A percentile compares a stretch with the other conserved stretches of the same genome.
phyloP scores from a whole-genome alignment of 2,113 vertebrate genomes.

The Rostratula benghalensis region DNA sequence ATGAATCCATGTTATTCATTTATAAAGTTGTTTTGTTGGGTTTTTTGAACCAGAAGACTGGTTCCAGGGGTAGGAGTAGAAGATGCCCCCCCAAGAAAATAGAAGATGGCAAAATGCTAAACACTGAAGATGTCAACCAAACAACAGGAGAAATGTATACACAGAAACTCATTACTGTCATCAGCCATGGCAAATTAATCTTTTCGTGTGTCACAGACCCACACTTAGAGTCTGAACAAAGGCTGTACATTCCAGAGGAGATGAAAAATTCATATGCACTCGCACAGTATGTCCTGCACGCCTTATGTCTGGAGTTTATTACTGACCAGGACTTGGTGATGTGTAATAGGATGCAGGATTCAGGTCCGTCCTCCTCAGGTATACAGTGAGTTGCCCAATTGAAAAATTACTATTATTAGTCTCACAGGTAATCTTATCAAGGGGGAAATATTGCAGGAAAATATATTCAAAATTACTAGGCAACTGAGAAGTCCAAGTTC shows the following conservation, averaged over 20 bases:
- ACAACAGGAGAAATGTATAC: not conserved
- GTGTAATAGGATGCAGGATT: not conserved
- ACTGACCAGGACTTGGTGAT: not conserved
- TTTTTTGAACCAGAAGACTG: not conserved
- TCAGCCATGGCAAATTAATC: not conserved
- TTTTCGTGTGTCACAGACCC: not conserved
- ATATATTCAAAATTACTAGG: not conserved
- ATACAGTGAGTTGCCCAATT: not conserved
- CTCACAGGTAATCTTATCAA: not conserved
- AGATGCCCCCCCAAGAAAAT: not conserved
- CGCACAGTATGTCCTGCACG: rapidly evolving
- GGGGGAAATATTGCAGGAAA: not conserved
- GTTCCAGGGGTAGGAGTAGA: not conserved
- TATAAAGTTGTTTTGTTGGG: not conserved
- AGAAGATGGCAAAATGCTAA: not conserved
- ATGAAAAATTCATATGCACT: not conserved
- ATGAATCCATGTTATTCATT: not conserved
- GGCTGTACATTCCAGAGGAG: not conserved
- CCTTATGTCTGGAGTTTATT: not conserved
- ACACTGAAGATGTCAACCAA: not conserved
- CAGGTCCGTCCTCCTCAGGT: not conserved
- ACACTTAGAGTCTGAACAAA: not conserved
- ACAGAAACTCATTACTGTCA: not conserved
- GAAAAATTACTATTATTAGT: not conserved
- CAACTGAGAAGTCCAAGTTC: not conserved